phyloP scores from a whole-genome alignment of 2,888 invertebrate genomes.

The Mesoligia furuncula region DNA sequence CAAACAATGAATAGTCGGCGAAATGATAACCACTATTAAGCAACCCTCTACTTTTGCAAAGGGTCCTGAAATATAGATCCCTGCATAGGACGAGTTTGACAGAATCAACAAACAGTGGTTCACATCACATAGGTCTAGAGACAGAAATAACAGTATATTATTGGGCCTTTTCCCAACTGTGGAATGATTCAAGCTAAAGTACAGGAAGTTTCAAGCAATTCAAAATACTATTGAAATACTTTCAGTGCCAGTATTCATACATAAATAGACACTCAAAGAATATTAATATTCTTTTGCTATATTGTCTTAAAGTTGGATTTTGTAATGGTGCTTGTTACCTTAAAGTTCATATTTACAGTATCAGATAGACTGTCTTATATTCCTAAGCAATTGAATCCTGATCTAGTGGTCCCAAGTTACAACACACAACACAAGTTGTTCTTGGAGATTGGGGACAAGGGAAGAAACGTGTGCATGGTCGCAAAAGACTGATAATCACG shows the following conservation, averaged over 20 bases:
- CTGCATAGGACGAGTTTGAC: not conserved
- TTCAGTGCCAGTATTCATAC: not conserved
- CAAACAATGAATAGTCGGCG: not conserved
- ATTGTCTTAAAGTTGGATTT: not conserved
- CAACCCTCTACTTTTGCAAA: too few relatives aligned
- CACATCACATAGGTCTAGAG: not conserved
- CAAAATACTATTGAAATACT: not conserved
- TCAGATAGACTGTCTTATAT: too few relatives aligned
- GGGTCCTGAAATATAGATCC: not conserved
- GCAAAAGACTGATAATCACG: not conserved
- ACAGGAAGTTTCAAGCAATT: not conserved
- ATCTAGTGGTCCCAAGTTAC: not conserved
- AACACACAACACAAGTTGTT: not conserved
- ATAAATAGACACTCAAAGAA: not conserved
- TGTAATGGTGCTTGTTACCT: not conserved
- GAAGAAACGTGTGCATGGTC: not conserved
- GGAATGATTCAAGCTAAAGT: not conserved
- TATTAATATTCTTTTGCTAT: not conserved
- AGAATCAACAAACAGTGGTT: not conserved
- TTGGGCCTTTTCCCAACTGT: not conserved
- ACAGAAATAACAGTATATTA: not conserved
- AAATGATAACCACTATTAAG: not conserved
- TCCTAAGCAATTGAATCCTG: not conserved
- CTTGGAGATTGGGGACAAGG: not conserved
- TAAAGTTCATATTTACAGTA: constrained; percentile 4